A percentile compares a stretch with the other conserved stretches of the same genome.
These are phyloP conservation scores for Glyptemys insculpta DNA, from an alignment of 2,797 vertebrate species.

Conservation along the genomic window DNA sequence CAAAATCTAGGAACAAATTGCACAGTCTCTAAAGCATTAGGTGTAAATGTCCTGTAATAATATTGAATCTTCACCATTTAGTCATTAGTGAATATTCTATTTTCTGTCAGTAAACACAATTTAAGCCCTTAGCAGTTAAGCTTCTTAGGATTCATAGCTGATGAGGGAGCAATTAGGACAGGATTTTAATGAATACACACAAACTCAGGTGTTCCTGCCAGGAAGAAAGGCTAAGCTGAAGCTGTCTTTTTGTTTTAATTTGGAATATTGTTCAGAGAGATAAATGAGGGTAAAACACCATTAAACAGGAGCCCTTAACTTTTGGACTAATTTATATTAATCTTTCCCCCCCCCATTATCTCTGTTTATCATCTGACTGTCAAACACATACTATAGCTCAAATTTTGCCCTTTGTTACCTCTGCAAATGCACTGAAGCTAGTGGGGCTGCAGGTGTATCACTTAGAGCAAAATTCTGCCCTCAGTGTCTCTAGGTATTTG, in stretches of 20 bases:
- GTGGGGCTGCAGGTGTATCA: background rate
- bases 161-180: slow-evolving; percentile 79
- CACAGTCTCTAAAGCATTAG: slow-evolving; percentile 5
- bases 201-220: slow-evolving; percentile 61
- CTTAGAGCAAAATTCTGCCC: background rate
- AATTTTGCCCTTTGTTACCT: background rate
- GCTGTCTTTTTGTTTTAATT: slow-evolving; percentile 55
- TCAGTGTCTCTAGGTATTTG: background rate
- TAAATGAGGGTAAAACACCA: slow-evolving; percentile 48
- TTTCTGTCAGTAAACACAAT: slow-evolving; percentile 79
- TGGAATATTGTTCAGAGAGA: slow-evolving; percentile 53
- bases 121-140: slow-evolving; percentile 77
- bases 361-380: slow-evolving; percentile 9
- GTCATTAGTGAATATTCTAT: slow-evolving; percentile 76
- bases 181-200: slow-evolving; percentile 78
- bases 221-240: slow-evolving; percentile 58
- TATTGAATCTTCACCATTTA: slow-evolving; percentile 55
- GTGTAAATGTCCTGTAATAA: slow-evolving; percentile 39
- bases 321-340: slow-evolving; percentile 61
- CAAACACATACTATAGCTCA: background rate
- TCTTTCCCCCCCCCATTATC: slow-evolving; percentile 24
- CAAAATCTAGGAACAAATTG: background rate
- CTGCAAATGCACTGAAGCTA: background rate
- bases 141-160: slow-evolving; percentile 81
- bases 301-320: slow-evolving; percentile 55